These are phyloP conservation scores for Galagoides demidoff DNA, from an alignment of 2,797 vertebrate genomes.

Conservation along the genomic window DNA sequence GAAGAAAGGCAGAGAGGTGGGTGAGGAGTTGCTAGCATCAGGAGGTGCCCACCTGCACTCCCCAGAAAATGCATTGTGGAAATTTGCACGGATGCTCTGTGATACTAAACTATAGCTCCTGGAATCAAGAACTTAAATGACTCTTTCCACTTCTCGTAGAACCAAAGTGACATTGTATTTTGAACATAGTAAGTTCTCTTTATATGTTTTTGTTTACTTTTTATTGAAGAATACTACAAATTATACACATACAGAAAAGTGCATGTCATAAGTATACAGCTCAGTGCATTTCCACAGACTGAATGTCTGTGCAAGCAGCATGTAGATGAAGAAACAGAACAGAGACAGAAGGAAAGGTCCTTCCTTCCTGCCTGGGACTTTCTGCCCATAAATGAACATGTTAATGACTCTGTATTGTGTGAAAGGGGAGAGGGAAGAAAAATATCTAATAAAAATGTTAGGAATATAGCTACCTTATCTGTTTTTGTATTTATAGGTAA, in stretches of 20 bases:
- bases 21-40: background rate
- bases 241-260: background rate
- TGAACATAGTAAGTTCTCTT: background rate
- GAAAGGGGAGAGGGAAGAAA: background rate
- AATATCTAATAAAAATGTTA: background rate
- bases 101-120: background rate
- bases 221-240: background rate
- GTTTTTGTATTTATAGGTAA: background rate
- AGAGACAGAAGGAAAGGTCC: background rate
- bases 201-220: slow-evolving; percentile 8
- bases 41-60: background rate
- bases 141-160: background rate
- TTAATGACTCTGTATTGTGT: background rate
- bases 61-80: background rate
- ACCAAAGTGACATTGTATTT: background rate
- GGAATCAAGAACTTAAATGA: background rate
- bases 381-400: background rate
- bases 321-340: background rate
- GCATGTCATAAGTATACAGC: background rate
- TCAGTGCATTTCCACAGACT: background rate
- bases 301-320: background rate
- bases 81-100: background rate
- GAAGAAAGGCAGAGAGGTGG: background rate
- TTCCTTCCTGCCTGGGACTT: background rate
- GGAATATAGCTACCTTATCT: background rate